A percentile compares a stretch with the other conserved stretches of the same genome.
Evolutionary conservation across 2,888 invertebrate genomes (phyloP).

Genomic region (Drosophila hamatofila): DNA sequence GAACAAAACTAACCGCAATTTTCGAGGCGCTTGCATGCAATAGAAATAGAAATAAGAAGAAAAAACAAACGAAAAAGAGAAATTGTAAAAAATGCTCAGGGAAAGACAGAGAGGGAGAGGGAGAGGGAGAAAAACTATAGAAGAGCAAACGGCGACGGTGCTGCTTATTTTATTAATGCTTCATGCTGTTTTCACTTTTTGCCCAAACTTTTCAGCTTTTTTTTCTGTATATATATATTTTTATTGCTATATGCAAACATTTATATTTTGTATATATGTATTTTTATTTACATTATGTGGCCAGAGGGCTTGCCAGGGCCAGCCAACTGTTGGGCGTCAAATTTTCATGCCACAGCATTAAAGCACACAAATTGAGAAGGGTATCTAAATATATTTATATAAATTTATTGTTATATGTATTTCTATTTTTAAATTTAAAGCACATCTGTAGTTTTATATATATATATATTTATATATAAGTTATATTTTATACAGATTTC

Average conservation of each 20-base stretch:
- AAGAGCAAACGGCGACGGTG: constrained; percentile 40
- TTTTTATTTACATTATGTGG: constrained; percentile 63
- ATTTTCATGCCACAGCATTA: constrained; percentile 15
- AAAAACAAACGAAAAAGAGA: constrained; percentile 25
- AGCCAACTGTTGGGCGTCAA: constrained; percentile 51
- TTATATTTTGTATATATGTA: constrained; percentile 44
- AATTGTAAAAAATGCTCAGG: not conserved
- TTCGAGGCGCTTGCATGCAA: constrained; percentile 79
- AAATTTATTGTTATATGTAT: not conserved
- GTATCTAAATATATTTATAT: not conserved
- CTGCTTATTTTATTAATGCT: constrained; percentile 74
- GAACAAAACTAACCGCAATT: constrained; percentile 78
- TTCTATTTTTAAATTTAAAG: not conserved
- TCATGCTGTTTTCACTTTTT: constrained; percentile 55
- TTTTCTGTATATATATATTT: not conserved
- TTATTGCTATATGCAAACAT: constrained; percentile 49
- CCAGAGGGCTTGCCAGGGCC: constrained; percentile 21
- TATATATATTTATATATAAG: too few species aligned
- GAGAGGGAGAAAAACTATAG: constrained; percentile 20
- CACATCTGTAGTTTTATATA: not conserved
- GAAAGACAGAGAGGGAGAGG: too few species aligned
- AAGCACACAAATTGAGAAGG: not conserved
- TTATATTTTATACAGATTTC: too few species aligned
- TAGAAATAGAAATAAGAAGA: constrained; percentile 47
- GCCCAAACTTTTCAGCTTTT: constrained; percentile 26